phyloP scores from a whole-genome alignment of 2,888 invertebrate species.

The Drosophila anomalata region DNA sequence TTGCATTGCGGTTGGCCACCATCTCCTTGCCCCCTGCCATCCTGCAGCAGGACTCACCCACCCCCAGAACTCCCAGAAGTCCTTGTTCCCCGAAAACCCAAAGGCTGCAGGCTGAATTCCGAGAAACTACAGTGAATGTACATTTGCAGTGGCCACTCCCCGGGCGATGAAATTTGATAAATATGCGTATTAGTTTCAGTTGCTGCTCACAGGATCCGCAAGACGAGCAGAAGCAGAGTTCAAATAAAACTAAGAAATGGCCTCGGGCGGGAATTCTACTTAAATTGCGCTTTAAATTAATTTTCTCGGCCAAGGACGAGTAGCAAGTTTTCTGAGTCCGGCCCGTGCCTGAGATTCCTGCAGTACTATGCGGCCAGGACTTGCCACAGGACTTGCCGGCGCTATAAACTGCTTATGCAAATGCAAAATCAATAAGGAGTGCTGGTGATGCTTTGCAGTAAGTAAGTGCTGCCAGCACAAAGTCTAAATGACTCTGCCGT shows the following conservation, averaged over 20 bases:
- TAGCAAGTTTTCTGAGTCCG: slow-evolving; percentile 7
- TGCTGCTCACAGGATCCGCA: slow-evolving; percentile 32
- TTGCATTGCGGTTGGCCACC: slow-evolving; percentile 65
- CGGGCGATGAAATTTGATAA: slow-evolving; percentile 72
- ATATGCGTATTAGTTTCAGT: slow-evolving; percentile 79
- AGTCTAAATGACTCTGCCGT: background rate
- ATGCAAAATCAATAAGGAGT: slow-evolving; percentile 41
- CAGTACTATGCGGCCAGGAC: slow-evolving; percentile 6
- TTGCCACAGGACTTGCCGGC: slow-evolving; percentile 7
- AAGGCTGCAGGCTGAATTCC: slow-evolving; percentile 63
- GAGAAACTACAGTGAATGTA: slow-evolving; percentile 62
- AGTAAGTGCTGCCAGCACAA: slow-evolving; percentile 1
- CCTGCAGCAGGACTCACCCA: background rate
- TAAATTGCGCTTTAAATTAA: slow-evolving; percentile 70
- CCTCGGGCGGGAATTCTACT: slow-evolving; percentile 46
- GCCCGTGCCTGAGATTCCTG: slow-evolving; percentile 2
- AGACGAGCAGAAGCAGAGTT: slow-evolving; percentile 18
- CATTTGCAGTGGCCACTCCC: slow-evolving; percentile 56
- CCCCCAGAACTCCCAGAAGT: background rate
- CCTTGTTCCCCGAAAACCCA: slow-evolving; percentile 25
- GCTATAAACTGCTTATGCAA: slow-evolving; percentile 51
- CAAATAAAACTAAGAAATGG: slow-evolving; percentile 49
- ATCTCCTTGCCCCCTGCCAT: background rate
- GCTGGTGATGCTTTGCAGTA: slow-evolving; percentile 14
- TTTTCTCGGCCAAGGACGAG: slow-evolving; percentile 40